phyloP scores from a whole-genome alignment of 2,113 vertebrate genomes.

The Tamias sibiricus region DNA sequence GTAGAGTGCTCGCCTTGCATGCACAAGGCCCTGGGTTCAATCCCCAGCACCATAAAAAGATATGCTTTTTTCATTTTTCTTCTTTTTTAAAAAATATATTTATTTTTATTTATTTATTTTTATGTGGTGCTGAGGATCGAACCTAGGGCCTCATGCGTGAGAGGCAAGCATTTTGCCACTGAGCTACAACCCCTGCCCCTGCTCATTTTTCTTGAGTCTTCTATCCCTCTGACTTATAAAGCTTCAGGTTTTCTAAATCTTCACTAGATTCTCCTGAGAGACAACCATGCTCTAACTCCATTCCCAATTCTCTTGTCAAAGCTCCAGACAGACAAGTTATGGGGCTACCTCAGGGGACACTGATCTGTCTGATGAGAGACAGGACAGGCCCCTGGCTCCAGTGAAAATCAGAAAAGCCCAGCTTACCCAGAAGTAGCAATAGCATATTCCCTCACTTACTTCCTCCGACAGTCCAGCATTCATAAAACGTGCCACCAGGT shows the following conservation, averaged over 20 bases:
- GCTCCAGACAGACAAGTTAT: background rate
- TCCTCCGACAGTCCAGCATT: conserved; percentile 68
- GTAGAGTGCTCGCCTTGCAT: too few relatives aligned
- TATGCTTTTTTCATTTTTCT: too few relatives aligned
- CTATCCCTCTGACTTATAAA: background rate
- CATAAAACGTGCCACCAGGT: conserved; percentile 74
- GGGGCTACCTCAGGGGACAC: background rate
- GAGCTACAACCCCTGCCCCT: too few relatives aligned
- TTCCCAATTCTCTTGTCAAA: background rate
- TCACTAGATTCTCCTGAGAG: background rate
- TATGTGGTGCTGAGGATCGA: too few relatives aligned
- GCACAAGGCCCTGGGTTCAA: too few relatives aligned
- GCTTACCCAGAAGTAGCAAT: background rate
- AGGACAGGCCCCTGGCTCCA: background rate
- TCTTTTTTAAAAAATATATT: too few relatives aligned
- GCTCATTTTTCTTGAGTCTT: background rate
- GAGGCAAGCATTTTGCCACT: too few relatives aligned
- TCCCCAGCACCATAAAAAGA: too few relatives aligned
- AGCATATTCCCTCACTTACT: conserved; percentile 69
- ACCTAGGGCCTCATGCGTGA: too few relatives aligned
- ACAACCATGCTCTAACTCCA: background rate
- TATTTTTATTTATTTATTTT: too few relatives aligned
- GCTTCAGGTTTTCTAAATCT: background rate
- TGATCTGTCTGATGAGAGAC: background rate
- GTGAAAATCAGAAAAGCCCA: background rate